Evolutionary conservation across 2,797 vertebrate genomes (phyloP), one percentile per base, ranked within the genome.

Genomic region (Oreochromis mossambicus): DNA sequence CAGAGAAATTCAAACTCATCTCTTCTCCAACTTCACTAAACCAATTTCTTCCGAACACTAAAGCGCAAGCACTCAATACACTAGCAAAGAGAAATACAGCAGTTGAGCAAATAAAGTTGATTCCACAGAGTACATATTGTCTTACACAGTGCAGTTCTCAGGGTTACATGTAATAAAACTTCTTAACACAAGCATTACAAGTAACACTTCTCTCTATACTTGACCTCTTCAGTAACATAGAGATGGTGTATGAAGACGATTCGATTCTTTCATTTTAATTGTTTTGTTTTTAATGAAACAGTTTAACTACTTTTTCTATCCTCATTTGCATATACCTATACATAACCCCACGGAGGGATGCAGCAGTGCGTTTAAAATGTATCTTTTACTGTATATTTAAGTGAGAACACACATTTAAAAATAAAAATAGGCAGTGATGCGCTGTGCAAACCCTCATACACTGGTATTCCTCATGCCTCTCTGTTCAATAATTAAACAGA

Each of bases 401-500:
- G 36, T 56, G 79, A 73, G 24, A 48, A 19, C 24, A 73, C 6
- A 54, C 3, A 58, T 50, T 48, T 50, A 34, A 79, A 81, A 46
- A 80, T 14, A 75, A 83, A 88, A 79, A 85, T 77, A 50, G 80
- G 79, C 48, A 63, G 3, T 63, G 32, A 80, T 73, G 68, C 58
- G 55, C 82, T 17, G 26, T 8, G 17, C 36, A 61, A 68, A 46
- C 77, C 38, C 29, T 8, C 46, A 32, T 73, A 68, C 68, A 9
- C 61, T 78, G 9, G 7, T 58, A 58, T 87, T 85, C 79, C 63
- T 81, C n/a, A 6, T 82, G 80, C 38, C 83, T 54, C 17, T 58
- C 80, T 90, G 80, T 86, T 95, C 80, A 94, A 94, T 95, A 91
- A 95, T 95, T 94, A 88, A 95, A 91, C 52, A 38, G 81, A 86